Evolutionary conservation across 1,140 invertebrate genomes (phyloP).

Genomic region (Megalonaias nervosa): DNA sequence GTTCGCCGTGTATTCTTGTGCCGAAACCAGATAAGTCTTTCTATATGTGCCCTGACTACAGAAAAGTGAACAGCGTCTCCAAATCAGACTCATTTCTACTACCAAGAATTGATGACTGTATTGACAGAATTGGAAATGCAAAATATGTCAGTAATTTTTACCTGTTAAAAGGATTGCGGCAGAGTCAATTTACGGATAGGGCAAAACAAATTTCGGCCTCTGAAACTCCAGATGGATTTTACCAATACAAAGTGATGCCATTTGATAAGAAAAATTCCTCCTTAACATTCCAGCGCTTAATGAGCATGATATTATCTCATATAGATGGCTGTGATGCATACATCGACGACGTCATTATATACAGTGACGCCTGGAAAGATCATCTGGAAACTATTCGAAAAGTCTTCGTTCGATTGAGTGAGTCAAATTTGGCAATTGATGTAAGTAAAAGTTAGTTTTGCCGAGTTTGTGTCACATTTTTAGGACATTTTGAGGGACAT

Average conservation of each 20-base stretch:
- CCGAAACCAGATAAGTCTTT: slow-evolving; percentile 34
- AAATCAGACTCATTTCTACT: background rate
- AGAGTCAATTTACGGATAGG: slow-evolving; percentile 23
- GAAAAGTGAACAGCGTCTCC: background rate
- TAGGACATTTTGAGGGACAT: slow-evolving; percentile 35
- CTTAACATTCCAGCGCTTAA: slow-evolving; percentile 71
- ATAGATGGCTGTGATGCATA: slow-evolving; percentile 50
- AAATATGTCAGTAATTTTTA: slow-evolving; percentile 38
- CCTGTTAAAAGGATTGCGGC: slow-evolving; percentile 30
- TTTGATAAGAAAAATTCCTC: slow-evolving; percentile 72
- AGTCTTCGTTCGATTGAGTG: slow-evolving; percentile 55
- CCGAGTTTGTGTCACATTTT: slow-evolving; percentile 24
- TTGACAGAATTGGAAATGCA: slow-evolving; percentile 28
- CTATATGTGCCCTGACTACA: background rate
- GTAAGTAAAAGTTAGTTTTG: slow-evolving; percentile 33
- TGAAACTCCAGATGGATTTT: slow-evolving; percentile 51
- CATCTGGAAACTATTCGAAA: no score
- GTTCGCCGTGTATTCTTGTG: slow-evolving; percentile 43
- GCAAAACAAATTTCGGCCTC: slow-evolving; percentile 31
- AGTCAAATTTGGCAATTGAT: slow-evolving; percentile 67
- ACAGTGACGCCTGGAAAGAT: slow-evolving; percentile 58
- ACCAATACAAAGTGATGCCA: slow-evolving; percentile 68
- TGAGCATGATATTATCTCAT: slow-evolving; percentile 68
- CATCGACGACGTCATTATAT: slow-evolving; percentile 74
- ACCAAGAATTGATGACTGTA: slow-evolving; percentile 9